These are phyloP conservation scores for Syrista parreyssii DNA, from an alignment of 2,888 invertebrate species.

Conservation along the genomic window DNA sequence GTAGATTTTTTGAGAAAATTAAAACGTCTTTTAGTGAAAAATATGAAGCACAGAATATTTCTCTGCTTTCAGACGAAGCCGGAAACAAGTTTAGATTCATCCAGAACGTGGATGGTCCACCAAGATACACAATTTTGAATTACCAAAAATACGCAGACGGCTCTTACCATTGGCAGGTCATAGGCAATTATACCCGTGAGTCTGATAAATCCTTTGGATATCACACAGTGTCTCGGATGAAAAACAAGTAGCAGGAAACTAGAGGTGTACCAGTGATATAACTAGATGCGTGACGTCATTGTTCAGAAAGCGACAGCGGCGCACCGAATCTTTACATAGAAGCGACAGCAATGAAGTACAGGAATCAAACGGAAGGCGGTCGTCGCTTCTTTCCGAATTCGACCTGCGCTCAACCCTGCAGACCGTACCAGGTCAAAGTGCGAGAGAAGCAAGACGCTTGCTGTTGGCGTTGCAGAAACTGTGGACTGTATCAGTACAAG, in stretches of 20 bases:
- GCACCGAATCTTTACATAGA: conserved; percentile 57
- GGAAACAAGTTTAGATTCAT: conserved; percentile 67
- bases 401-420: conserved; percentile 65
- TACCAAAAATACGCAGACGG: conserved; percentile 60
- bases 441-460: conserved; percentile 66
- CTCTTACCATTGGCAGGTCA: conserved; percentile 64
- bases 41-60: not conserved
- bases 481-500: conserved; percentile 65
- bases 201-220: conserved; percentile 6
- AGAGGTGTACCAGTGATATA: not conserved
- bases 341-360: conserved; percentile 54
- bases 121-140: conserved; percentile 69
- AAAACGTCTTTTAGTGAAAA: not conserved
- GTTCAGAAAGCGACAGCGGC: conserved; percentile 56
- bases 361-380: conserved; percentile 40
- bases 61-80: conserved; percentile 64
- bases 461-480: conserved; percentile 69
- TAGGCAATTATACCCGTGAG: conserved; percentile 67
- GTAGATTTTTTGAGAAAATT: not conserved
- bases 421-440: conserved; percentile 56
- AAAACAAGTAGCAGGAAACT: not conserved
- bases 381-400: conserved; percentile 61
- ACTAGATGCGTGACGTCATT: not conserved
- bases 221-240: no score
- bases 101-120: conserved; percentile 68